phyloP scores from a whole-genome alignment of 2,888 invertebrate species.

The Lasioglossum leucozonium region DNA sequence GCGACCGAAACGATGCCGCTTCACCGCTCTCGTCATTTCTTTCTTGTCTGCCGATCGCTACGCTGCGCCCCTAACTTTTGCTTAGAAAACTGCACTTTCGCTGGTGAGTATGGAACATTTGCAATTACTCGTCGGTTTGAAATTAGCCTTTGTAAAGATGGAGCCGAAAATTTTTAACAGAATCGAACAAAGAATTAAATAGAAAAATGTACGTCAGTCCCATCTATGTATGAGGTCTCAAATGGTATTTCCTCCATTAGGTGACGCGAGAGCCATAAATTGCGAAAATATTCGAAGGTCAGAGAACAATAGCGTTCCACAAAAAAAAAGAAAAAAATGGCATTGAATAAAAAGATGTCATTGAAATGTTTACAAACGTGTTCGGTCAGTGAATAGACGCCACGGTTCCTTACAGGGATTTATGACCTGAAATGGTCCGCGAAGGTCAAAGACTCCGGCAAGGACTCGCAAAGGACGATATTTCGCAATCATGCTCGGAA shows the following conservation, averaged over 20 bases:
- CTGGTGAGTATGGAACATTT: neutral
- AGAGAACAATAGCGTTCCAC: neutral
- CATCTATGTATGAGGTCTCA: neutral
- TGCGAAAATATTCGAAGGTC: neutral
- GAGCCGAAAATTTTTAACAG: neutral
- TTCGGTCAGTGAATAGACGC: neutral
- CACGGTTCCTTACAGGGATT: neutral
- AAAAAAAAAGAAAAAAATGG: neutral
- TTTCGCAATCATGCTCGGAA: constrained; percentile 56
- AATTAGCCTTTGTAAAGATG: neutral
- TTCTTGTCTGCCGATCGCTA: neutral
- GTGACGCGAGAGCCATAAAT: neutral
- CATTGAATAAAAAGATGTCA: neutral
- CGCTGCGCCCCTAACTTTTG: neutral
- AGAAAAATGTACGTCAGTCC: neutral
- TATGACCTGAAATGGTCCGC: neutral
- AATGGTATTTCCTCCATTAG: neutral
- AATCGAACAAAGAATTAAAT: neutral
- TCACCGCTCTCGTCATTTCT: neutral
- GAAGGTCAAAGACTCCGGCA: neutral
- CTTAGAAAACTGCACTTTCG: neutral
- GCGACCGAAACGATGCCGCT: constrained; percentile 21
- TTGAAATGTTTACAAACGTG: neutral
- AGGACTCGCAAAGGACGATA: constrained; percentile 41
- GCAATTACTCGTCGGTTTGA: neutral